These are phyloP conservation scores for Pseudorectes ferrugineus DNA, from an alignment of 2,113 vertebrate genomes.

Conservation along the genomic window DNA sequence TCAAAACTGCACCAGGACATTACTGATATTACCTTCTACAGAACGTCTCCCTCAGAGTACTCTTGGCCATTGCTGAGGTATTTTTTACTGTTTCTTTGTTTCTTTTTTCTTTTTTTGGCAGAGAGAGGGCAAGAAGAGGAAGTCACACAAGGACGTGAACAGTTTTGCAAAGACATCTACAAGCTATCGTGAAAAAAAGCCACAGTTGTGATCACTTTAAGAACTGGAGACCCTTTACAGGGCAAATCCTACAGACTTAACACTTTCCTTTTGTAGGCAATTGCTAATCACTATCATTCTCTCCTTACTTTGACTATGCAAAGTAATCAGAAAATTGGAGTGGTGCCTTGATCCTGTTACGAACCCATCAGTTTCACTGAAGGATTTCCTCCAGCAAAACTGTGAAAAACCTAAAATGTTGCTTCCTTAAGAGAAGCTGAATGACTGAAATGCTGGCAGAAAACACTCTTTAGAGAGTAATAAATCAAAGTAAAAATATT, in stretches of 20 bases:
- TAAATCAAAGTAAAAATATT: neutral
- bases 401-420: neutral
- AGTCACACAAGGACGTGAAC: neutral
- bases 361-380: neutral
- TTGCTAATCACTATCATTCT: neutral
- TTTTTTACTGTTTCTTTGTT: neutral
- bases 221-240: neutral
- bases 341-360: neutral
- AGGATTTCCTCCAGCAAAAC: neutral
- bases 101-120: neutral
- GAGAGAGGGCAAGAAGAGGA: neutral
- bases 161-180: neutral
- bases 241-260: neutral
- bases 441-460: neutral
- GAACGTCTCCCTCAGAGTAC: neutral
- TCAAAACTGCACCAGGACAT: neutral
- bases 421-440: neutral
- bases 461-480: neutral
- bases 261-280: neutral
- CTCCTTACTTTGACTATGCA: neutral
- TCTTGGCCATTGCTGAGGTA: neutral
- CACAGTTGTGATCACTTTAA: neutral
- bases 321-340: neutral
- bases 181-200: neutral
- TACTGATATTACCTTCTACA: neutral